Conservation (phyloP, 2,888 invertebrate species). For the Diarsia rubi region DNA sequence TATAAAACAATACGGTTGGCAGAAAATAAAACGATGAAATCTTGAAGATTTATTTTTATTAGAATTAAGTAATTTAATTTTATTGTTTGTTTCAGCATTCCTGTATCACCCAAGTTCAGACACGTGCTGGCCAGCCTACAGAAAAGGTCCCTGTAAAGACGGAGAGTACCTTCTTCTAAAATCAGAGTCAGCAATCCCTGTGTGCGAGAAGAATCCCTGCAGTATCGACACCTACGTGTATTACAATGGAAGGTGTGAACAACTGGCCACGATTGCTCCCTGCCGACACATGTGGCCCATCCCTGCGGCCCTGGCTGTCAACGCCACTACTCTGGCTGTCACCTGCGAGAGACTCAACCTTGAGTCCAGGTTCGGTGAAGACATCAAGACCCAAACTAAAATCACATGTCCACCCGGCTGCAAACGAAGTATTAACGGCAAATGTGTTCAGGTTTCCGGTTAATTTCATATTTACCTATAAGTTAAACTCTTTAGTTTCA, state of each 20-base stretch:
- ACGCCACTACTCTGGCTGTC: slow-evolving; percentile 90
- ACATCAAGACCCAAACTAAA: background rate
- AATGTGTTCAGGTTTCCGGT: slow-evolving; percentile 70
- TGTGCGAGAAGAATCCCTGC: slow-evolving; percentile 92
- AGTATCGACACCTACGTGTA: slow-evolving; percentile 85
- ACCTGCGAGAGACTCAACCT: slow-evolving; percentile 88
- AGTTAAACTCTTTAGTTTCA: slow-evolving; percentile 31
- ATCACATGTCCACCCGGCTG: slow-evolving; percentile 78
- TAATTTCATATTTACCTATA: slow-evolving; percentile 30
- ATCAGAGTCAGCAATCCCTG: slow-evolving; percentile 88
- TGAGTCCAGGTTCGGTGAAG: slow-evolving; percentile 76
- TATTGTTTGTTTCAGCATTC: slow-evolving; percentile 81
- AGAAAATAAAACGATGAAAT: background rate
- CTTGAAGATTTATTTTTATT: background rate
- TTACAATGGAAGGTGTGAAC: slow-evolving; percentile 87
- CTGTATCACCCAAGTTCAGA: slow-evolving; percentile 92
- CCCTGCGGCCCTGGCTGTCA: slow-evolving; percentile 90
- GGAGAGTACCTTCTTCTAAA: slow-evolving; percentile 91
- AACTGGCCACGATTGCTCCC: slow-evolving; percentile 78
- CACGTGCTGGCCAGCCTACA: slow-evolving; percentile 92
- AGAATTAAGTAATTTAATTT: background rate
- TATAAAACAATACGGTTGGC: too few relatives aligned
- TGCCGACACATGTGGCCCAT: slow-evolving; percentile 81
- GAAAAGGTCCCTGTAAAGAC: slow-evolving; percentile 92
- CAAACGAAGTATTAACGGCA: slow-evolving; percentile 77